A percentile compares a stretch with the other conserved stretches of the same genome.
These are phyloP conservation scores for Meleagris gallopavo DNA, from an alignment of 2,113 vertebrate species.

Conservation along the genomic window DNA sequence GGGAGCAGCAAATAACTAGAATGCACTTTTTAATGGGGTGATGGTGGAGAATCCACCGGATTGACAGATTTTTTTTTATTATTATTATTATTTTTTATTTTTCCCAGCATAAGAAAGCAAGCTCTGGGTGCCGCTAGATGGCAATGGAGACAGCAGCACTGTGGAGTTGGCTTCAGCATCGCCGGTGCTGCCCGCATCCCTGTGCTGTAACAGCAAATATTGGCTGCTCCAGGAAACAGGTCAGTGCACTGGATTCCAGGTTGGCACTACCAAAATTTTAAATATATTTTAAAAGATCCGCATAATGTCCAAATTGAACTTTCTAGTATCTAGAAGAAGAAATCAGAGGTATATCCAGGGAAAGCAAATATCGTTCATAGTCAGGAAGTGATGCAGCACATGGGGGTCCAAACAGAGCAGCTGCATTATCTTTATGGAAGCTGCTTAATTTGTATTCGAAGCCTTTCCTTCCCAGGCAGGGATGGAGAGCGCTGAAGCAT, in stretches of 20 bases:
- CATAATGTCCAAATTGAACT: neutral
- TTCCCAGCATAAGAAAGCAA: neutral
- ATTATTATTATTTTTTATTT: too few species aligned
- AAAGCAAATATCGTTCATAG: accelerated
- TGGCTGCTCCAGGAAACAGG: accelerated
- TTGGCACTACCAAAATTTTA: neutral
- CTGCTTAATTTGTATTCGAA: neutral
- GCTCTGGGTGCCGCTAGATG: conserved; percentile 45
- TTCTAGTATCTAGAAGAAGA: neutral
- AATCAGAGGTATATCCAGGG: neutral
- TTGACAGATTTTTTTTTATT: accelerated
- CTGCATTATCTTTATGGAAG: neutral
- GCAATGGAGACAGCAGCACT: conserved; percentile 17
- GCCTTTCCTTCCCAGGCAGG: neutral
- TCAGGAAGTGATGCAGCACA: neutral
- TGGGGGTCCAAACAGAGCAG: too few species aligned
- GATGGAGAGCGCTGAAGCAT: neutral
- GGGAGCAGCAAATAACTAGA: neutral
- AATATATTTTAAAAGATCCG: accelerated
- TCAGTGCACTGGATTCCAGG: accelerated
- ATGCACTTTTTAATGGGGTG: neutral
- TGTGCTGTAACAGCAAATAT: accelerated
- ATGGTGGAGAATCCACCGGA: accelerated
- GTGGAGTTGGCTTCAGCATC: neutral
- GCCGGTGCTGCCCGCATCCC: neutral